A percentile compares a stretch with the other conserved stretches of the same genome.
Evolutionary conservation across 2,888 invertebrate species (phyloP).

Genomic region (Diplolepis rosae): DNA sequence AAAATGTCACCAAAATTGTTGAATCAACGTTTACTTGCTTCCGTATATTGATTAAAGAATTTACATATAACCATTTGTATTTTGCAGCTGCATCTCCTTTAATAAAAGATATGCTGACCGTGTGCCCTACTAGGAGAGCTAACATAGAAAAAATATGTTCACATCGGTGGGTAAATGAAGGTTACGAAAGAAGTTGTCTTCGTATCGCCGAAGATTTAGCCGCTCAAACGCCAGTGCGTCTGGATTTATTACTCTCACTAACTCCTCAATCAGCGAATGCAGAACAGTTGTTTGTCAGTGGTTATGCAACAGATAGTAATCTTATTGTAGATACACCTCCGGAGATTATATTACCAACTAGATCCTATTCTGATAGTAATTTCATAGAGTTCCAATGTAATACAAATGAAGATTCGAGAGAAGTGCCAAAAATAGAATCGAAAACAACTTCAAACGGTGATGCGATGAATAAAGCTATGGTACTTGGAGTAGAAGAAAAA

Average conservation of each 20-base stretch:
- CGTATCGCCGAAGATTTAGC: slow-evolving; percentile 91
- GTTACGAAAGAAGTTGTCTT: slow-evolving; percentile 86
- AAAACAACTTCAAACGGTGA: slow-evolving; percentile 75
- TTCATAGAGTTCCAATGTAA: slow-evolving; percentile 82
- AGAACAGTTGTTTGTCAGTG: slow-evolving; percentile 82
- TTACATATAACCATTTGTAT: too few species aligned
- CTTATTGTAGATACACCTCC: slow-evolving; percentile 61
- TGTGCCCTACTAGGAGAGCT: slow-evolving; percentile 91
- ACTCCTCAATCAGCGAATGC: slow-evolving; percentile 84
- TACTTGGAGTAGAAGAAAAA: slow-evolving; percentile 75
- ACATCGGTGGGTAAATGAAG: slow-evolving; percentile 97
- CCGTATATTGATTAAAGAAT: too few species aligned
- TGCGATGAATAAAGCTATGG: slow-evolving; percentile 78
- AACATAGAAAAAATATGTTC: slow-evolving; percentile 95
- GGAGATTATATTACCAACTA: slow-evolving; percentile 70
- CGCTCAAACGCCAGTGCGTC: slow-evolving; percentile 91
- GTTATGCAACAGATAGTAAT: slow-evolving; percentile 67
- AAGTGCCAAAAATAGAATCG: slow-evolving; percentile 77
- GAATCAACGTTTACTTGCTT: too few species aligned
- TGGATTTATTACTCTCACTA: slow-evolving; percentile 89
- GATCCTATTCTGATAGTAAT: slow-evolving; percentile 83
- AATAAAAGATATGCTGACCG: slow-evolving; percentile 95
- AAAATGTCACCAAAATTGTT: too few species aligned
- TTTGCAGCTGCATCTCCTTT: slow-evolving; percentile 91
- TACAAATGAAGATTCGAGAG: slow-evolving; percentile 83